These are phyloP conservation scores for Rachycentron canadum DNA, from an alignment of 2,797 vertebrate species.

Conservation along the genomic window DNA sequence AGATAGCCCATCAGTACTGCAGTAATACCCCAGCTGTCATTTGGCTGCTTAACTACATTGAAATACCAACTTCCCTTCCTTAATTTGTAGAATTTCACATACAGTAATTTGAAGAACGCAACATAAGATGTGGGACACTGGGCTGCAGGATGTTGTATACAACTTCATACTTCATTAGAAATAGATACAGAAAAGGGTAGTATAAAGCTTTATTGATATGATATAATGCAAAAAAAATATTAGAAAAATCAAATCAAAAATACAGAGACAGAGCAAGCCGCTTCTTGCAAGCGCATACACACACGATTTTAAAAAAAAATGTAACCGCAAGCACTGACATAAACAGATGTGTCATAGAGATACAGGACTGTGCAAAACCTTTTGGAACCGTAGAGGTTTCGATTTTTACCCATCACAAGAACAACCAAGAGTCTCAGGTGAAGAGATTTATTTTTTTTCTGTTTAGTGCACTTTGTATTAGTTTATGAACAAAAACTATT, in stretches of 20 bases:
- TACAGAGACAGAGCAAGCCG: too few species aligned
- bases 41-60: not conserved
- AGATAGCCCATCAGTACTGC: not conserved
- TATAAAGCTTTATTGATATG: constrained; percentile 8
- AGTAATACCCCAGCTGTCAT: not conserved
- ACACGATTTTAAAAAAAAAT: not conserved
- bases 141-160: not conserved
- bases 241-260: not conserved
- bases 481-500: too few species aligned
- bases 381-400: not conserved
- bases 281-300: not conserved
- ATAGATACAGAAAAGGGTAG: not conserved
- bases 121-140: not conserved
- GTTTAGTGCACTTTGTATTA: not conserved
- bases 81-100: not conserved
- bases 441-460: too few species aligned
- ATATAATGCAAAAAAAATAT: not conserved
- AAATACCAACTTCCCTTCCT: constrained; percentile 66
- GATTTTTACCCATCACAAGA: too few species aligned
- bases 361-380: not conserved
- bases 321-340: not conserved
- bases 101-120: not conserved
- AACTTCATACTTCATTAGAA: not conserved
- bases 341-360: not conserved
- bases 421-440: too few species aligned